These are phyloP conservation scores for Leptodactylus fuscus DNA, from an alignment of 2,113 vertebrate genomes.

Conservation along the genomic window DNA sequence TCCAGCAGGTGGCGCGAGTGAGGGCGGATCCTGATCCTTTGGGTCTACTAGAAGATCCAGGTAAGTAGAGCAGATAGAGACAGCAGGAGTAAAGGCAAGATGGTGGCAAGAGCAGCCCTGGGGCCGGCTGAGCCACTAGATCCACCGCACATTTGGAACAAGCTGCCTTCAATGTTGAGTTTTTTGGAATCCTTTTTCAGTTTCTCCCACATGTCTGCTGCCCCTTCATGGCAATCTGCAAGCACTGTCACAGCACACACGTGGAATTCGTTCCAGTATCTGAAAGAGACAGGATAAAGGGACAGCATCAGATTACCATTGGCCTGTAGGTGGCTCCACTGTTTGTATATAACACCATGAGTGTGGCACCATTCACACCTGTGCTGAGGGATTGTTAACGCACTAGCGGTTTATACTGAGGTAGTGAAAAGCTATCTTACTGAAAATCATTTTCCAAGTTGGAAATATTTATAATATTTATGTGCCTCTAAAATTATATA, in stretches of 20 bases:
- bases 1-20: slow-evolving; percentile 73
- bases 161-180: slow-evolving; percentile 94
- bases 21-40: slow-evolving; percentile 62
- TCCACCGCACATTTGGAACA: slow-evolving; percentile 94
- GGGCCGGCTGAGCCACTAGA: slow-evolving; percentile 79
- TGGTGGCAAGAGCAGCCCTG: slow-evolving; percentile 68
- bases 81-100: slow-evolving; percentile 78
- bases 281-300: slow-evolving; percentile 70
- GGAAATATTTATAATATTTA: too few relatives aligned
- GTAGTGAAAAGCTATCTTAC: too few relatives aligned
- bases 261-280: slow-evolving; percentile 98
- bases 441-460: too few relatives aligned
- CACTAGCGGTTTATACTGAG: too few relatives aligned
- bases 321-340: too few relatives aligned
- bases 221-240: slow-evolving; percentile 97
- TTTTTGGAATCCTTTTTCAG: slow-evolving; percentile 95
- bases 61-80: slow-evolving; percentile 83
- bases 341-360: too few relatives aligned
- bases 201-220: slow-evolving; percentile 97
- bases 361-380: not conserved
- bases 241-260: slow-evolving; percentile 92
- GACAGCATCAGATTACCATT: slow-evolving; percentile 52
- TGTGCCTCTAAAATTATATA: too few relatives aligned
- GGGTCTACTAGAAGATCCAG: slow-evolving; percentile 83
- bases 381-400: too few relatives aligned